Conservation (phyloP, 2,888 invertebrate genomes). For the Dryobotodes eremita region DNA sequence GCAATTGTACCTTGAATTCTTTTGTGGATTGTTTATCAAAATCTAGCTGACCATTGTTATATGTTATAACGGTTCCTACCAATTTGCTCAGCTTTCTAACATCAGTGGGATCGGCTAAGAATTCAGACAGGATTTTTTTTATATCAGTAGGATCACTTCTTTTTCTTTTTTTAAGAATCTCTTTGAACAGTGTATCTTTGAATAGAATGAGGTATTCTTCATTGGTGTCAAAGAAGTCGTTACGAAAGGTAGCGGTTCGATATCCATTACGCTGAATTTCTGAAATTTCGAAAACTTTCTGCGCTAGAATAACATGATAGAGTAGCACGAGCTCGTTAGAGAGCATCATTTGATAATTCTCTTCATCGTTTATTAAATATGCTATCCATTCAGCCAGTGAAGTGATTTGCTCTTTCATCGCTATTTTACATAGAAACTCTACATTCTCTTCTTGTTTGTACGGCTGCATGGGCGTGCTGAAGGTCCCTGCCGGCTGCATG, state of each 20-base stretch:
- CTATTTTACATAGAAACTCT: too few relatives aligned
- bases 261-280: conserved; percentile 21
- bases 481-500: too few relatives aligned
- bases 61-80: conserved; percentile 36
- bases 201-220: conserved; percentile 37
- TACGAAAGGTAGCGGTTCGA: conserved; percentile 34
- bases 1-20: conserved; percentile 5
- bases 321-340: conserved; percentile 2
- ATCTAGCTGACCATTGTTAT: conserved; percentile 30
- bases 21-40: conserved; percentile 8
- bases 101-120: conserved; percentile 5
- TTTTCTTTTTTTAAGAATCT: neutral
- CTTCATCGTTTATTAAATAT: neutral
- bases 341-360: neutral
- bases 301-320: conserved; percentile 51
- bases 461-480: too few relatives aligned
- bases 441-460: too few relatives aligned
- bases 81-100: conserved; percentile 34
- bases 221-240: conserved; percentile 33
- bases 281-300: conserved; percentile 39
- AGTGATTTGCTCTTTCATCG: too few relatives aligned
- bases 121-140: neutral
- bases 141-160: neutral
- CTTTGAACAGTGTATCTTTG: conserved; percentile 29
- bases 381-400: conserved; percentile 36